Conservation (phyloP, 2,888 invertebrate genomes). For the Dioctria linearis region DNA sequence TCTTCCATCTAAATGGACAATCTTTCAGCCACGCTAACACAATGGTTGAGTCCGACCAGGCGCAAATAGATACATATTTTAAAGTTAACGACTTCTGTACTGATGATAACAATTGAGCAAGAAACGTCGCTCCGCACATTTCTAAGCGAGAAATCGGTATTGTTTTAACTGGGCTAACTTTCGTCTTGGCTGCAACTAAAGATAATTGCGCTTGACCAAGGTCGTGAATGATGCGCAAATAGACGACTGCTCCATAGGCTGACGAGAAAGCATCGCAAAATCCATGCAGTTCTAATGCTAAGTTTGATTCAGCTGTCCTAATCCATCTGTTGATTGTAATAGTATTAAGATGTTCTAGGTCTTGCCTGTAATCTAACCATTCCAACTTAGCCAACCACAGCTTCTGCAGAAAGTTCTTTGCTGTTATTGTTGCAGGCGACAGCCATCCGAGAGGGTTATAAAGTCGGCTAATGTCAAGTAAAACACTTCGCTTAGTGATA, state of each 20-base stretch:
- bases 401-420: slow-evolving; percentile 19
- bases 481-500: background rate
- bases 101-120: no score
- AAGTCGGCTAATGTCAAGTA: background rate
- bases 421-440: background rate
- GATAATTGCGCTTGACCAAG: background rate
- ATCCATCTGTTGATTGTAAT: background rate
- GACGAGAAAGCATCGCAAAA: background rate
- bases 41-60: no score
- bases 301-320: background rate
- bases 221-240: background rate
- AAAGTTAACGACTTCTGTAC: no score
- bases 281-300: background rate
- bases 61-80: no score
- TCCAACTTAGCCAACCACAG: slow-evolving; percentile 4
- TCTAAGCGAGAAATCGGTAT: background rate
- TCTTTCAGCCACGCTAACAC: no score
- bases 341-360: background rate
- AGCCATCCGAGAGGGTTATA: slow-evolving; percentile 34
- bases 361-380: background rate
- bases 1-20: no score
- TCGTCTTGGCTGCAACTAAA: background rate
- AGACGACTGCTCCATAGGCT: background rate
- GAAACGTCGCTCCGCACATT: background rate
- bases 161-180: background rate